Base-by-base conservation (phyloP, 2,888 invertebrate species). In the Athalia rosae region DNA sequence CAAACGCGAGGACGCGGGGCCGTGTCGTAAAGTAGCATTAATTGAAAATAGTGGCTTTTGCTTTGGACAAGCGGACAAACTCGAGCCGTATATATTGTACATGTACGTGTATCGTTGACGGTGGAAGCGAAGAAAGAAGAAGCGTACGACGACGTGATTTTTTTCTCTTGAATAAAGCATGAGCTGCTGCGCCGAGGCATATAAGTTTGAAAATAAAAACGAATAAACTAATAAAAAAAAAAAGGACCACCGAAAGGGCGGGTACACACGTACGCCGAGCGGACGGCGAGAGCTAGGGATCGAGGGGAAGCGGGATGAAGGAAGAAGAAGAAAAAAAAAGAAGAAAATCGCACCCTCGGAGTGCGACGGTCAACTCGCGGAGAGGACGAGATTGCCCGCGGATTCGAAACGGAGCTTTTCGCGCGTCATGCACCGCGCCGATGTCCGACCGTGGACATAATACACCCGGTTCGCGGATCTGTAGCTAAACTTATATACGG, bases 161-260 rank as follows among this genome's bases (percentile, higher is more conserved):
- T 58, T 81, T 81, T 80, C 83, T 87, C 85, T 85, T 87, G 87
- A 87, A 87, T 87, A 87, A 87, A 81, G 85, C 83, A 87, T 87
- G 85, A 87, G 85, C 71, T 67, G 50, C 53, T n/a, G n/a, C n/a
- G n/a, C n/a, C n/a, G n/a, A n/a, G n/a, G n/a, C n/a, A n/a, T n/a
- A n/a, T n/a, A n/a, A 28, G 13, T 28, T 28, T 45, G 43, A 43
- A 58, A 7, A 47, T 5, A 47, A 47, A 64, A 8, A 45, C n/a
- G 64, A 47, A 45, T 4, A 64, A 64, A 47, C 41, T 47, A 47
- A n/a, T 64, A 6, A 47, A 45, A n/a, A 13, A 15, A 66, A 66
- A 67, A 28, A 47, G 47, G 45, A 47, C 45, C 11, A n/a, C n/a
- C 13, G 64, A 64, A 13, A 13, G 28, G 53, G 53, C 4, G 28